A percentile compares a stretch with the other conserved stretches of the same genome.
Evolutionary conservation across 2,113 vertebrate genomes (phyloP).

Genomic region (Nansenia antarctica): DNA sequence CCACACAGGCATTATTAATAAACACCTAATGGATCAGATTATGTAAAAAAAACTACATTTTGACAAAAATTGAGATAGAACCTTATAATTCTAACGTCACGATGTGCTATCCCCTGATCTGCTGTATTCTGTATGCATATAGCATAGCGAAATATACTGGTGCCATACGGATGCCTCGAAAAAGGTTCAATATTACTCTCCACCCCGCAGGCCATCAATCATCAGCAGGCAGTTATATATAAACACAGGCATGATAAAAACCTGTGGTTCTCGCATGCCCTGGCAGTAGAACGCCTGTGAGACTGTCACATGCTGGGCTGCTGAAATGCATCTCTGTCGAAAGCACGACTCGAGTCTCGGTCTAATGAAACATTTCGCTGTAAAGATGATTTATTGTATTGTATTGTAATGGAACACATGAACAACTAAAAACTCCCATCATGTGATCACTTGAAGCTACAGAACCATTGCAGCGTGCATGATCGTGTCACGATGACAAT

Average conservation of each 20-base stretch:
- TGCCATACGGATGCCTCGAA: slow-evolving; percentile 4
- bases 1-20: too few species aligned
- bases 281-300: slow-evolving; percentile 13
- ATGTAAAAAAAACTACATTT: too few species aligned
- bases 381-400: not conserved
- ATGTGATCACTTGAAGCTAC: not conserved
- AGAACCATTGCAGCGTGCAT: not conserved
- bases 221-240: slow-evolving; percentile 15
- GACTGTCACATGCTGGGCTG: slow-evolving; percentile 5
- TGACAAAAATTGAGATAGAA: too few species aligned
- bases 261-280: slow-evolving; percentile 58
- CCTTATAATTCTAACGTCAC: too few species aligned
- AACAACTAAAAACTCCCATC: not conserved
- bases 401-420: not conserved
- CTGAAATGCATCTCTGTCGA: slow-evolving; percentile 14
- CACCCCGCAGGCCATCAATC: slow-evolving; percentile 32
- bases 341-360: not conserved
- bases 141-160: not conserved
- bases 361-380: slow-evolving; percentile 34
- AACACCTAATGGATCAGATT: too few species aligned
- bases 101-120: too few species aligned
- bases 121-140: slow-evolving; percentile 37
- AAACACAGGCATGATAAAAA: slow-evolving; percentile 39
- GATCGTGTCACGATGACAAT: not conserved
- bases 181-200: slow-evolving; percentile 17